Base-by-base conservation (phyloP, 1,140 invertebrate genomes). In the Drosophila repleta region DNA sequence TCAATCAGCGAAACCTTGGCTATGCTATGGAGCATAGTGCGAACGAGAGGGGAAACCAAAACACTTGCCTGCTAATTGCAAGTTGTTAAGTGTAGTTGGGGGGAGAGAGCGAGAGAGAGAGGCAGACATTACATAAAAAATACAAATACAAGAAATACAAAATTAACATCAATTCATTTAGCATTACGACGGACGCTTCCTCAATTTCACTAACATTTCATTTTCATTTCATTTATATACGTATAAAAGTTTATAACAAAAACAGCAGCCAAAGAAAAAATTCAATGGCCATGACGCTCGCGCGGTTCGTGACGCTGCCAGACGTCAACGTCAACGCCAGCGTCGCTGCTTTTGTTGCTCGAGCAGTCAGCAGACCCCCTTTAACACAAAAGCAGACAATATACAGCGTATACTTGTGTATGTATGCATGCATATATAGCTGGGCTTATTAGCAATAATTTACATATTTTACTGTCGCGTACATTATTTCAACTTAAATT, bases 271-370 rank as follows among this genome's bases (percentile, higher is more conserved):
- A 58, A 55, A 76, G 69, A 57, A 68, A 89, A 89, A 90, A 90
- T 81, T 90, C 78, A 90, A 85, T 90, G 89, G 90, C 85, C 93
- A 92, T 92, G 92, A 93, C 93, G 92, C 92, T 83, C 90, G 90
- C 90, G 90, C 15, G 41, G 24, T 67, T 66, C 35, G 69, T 58
- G 48, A 52, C 64, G 60, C 55, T 53, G 74, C 56, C 56, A 48
- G 45, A 48, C 64, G 46, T 62, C 49, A 55, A 37, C 45, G 66
- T 13, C 45, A 55, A 45, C 45, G 66, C 4, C 20, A 45, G 62
- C 81, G 63, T 73, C 70, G 74, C 74, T 70, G 64, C 70, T 70
- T 65, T 75, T 78, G 65, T 76, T 62, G 79, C 79, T 76, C 76
- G 67, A 76, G 63, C 77, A 69, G 70, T 61, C 74, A 87, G 82